Evolutionary conservation across 1,140 invertebrate species (phyloP).

Genomic region (Procambarus clarkii): DNA sequence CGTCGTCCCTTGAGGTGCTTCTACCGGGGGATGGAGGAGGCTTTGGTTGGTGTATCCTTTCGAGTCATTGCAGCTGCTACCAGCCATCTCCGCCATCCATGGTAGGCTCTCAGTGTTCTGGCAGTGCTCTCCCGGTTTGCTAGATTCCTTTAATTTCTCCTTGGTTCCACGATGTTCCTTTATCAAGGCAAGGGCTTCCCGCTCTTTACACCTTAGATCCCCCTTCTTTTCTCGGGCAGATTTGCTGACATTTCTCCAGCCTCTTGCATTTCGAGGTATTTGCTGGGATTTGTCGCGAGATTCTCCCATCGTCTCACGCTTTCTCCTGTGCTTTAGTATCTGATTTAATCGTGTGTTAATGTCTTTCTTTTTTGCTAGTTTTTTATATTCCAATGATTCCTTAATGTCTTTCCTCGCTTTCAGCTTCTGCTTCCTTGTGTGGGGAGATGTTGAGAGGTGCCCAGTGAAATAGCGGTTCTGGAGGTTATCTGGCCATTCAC

Average conservation of each 20-base stretch:
- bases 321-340: not conserved
- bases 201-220: not conserved
- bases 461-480: not conserved
- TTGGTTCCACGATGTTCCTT: not conserved
- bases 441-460: not conserved
- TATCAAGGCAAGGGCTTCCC: not conserved
- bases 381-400: not conserved
- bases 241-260: constrained; percentile 18
- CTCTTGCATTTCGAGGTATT: not conserved
- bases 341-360: not conserved
- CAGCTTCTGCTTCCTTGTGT: not conserved
- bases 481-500: not conserved
- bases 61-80: not conserved
- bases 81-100: constrained; percentile 8
- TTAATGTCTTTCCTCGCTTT: not conserved
- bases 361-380: not conserved
- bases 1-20: not conserved
- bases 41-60: constrained; percentile 7
- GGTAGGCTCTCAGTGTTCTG: not conserved
- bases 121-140: constrained; percentile 9
- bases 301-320: not conserved
- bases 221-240: not conserved
- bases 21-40: not conserved
- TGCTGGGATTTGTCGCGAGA: not conserved
- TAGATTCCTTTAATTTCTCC: constrained; percentile 17